Percentiles rank a stretch among this genome's conserved stretches.
Evolutionary conservation across 2,113 vertebrate species (phyloP).

Genomic region (Arothron firmamentum): DNA sequence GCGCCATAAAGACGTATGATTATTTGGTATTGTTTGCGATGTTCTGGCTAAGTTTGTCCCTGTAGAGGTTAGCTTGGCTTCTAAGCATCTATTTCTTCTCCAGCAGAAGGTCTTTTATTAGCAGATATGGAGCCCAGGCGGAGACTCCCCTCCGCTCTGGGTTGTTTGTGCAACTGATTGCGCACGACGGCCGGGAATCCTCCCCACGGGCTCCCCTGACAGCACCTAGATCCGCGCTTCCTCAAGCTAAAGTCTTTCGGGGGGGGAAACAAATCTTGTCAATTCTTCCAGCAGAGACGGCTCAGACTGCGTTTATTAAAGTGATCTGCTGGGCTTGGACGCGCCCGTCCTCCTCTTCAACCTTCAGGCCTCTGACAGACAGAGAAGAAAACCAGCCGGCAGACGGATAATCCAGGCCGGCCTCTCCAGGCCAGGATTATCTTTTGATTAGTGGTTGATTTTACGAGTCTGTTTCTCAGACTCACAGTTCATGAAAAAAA

Average conservation of each 20-base stretch:
- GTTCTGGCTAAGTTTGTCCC: slow-evolving; percentile 26
- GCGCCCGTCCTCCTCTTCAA: no score
- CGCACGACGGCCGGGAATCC: slow-evolving; percentile 30
- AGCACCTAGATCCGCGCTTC: slow-evolving; percentile 4
- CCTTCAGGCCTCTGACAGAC: no score
- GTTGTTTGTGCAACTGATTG: slow-evolving; percentile 48
- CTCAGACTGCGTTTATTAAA: no score
- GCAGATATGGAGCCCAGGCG: slow-evolving; percentile 4
- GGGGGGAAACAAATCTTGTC: no score
- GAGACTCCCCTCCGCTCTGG: slow-evolving; percentile 18
- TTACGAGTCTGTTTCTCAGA: no score
- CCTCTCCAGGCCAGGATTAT: no score
- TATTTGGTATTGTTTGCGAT: slow-evolving; percentile 41
- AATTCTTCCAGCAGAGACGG: no score
- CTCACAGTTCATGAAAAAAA: no score
- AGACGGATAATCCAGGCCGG: no score
- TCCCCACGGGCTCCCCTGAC: slow-evolving; percentile 19
- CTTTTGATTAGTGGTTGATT: no score
- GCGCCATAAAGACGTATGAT: slow-evolving; percentile 36
- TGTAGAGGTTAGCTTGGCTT: slow-evolving; percentile 17
- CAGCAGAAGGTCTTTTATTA: slow-evolving; percentile 22
- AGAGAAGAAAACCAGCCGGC: no score
- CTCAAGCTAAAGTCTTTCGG: background rate
- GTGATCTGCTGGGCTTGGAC: no score
- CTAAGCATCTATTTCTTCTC: slow-evolving; percentile 8